Percentiles rank a stretch among this genome's conserved stretches.
Evolutionary conservation across 2,797 vertebrate species (phyloP).

Genomic region (Rhynchotus rufescens): DNA sequence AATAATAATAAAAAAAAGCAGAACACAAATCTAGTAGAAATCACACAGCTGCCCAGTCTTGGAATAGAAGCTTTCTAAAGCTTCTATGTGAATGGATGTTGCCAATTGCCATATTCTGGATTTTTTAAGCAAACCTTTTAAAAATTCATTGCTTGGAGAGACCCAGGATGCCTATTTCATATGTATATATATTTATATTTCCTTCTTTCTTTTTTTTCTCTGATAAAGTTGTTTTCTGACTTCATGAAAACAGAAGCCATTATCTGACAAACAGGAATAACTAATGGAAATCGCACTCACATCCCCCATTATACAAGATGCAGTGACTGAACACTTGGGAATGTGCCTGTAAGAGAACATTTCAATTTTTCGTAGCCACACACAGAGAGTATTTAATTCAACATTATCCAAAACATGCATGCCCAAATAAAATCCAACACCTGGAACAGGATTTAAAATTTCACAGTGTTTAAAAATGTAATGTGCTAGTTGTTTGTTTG

Average conservation of each 20-base stretch:
- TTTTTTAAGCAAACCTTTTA: conserved; percentile 65
- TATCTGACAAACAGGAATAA: conserved; percentile 47
- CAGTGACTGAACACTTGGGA: background rate
- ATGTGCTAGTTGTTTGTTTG: background rate
- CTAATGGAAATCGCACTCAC: conserved; percentile 1
- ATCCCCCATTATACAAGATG: background rate
- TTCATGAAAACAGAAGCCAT: conserved; percentile 28
- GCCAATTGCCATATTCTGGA: background rate
- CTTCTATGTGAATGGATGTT: conserved; percentile 24
- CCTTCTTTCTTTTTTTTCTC: conserved; percentile 9
- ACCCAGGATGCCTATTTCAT: background rate
- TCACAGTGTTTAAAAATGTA: background rate
- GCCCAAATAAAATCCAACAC: background rate
- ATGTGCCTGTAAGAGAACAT: background rate
- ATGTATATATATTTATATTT: background rate
- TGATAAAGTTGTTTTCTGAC: conserved; percentile 14
- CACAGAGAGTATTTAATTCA: background rate
- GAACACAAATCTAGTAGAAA: conserved; percentile 64
- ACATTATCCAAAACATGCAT: background rate
- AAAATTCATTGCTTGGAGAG: conserved; percentile 61
- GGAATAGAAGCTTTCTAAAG: conserved; percentile 23
- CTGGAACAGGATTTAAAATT: background rate
- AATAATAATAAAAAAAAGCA: background rate
- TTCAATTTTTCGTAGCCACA: background rate
- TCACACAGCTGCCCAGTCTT: conserved; percentile 33